Evolutionary conservation across 1,140 invertebrate genomes (phyloP), one percentile per base, ranked within the genome.

Genomic region (Portunus trituberculatus): DNA sequence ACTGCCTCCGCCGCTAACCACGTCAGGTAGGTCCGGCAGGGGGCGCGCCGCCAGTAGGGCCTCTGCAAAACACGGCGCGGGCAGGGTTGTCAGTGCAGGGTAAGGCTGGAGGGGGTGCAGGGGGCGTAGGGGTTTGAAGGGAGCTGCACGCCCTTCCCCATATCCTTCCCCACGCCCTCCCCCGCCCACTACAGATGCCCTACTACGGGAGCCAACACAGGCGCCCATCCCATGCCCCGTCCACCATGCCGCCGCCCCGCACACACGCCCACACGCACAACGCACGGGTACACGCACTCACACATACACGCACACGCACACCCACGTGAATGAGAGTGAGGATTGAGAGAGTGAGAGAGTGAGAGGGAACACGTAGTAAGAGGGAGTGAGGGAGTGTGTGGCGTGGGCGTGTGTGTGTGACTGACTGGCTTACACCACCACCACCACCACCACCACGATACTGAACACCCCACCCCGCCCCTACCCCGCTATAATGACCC

Each of bases 31-130:
- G 97, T 99, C 98, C 96, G 99, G 98, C 97, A 99, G 97, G 94
- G 98, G 98, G 97, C 98, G 98, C 96, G 98, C 99, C 97, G 99
- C 98, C 96, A 99, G 97, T 96, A 99, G 97, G 93, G 99, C 98
- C 97, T 99, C 99, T 99, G 98, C 83, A 96, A 96, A 93, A 84
- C 96, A 96, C 96, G 92, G 67, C 20, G 32, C 25, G 67, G 67
- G 67, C 29, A 82, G 67, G 8, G 52, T 92, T 25, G 67, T 14
- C n/a, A 45, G 67, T 92, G 45, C 28, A 12, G 31, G 52, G 28
- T 32, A 20, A 29, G 52, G 46, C 10, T 29, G 31, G 39, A 67
- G 67, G 67, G n/a, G n/a, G n/a, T n/a, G n/a, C n/a, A n/a, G n/a
- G n/a, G n/a, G n/a, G n/a, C n/a, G n/a, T 28, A 32, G 45, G 31